Percentiles rank a stretch among this genome's conserved stretches.
phyloP scores from a whole-genome alignment of 1,140 invertebrate genomes.

The Parapsyche elsis region DNA sequence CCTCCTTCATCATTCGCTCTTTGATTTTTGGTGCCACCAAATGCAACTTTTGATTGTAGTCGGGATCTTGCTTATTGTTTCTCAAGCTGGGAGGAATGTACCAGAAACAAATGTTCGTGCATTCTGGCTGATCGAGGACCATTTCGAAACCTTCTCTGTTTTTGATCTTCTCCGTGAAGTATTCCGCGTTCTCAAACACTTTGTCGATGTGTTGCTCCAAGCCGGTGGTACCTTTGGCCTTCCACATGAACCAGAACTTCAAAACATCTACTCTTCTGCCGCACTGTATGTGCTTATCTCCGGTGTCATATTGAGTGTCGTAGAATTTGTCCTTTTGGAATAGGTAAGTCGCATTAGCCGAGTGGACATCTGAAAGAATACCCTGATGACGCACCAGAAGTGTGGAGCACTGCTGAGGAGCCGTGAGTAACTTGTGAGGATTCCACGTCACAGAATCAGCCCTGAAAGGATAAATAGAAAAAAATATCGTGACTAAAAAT shows the following conservation, averaged over 20 bases:
- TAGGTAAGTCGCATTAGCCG: slow-evolving; percentile 85
- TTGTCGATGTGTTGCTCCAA: slow-evolving; percentile 84
- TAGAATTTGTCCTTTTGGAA: slow-evolving; percentile 98
- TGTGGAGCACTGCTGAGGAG: slow-evolving; percentile 90
- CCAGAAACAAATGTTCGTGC: slow-evolving; percentile 96
- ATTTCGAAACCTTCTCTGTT: slow-evolving; percentile 78
- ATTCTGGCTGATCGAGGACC: slow-evolving; percentile 85
- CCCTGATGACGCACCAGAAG: slow-evolving; percentile 80
- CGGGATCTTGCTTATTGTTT: slow-evolving; percentile 68
- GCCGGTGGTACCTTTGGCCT: slow-evolving; percentile 88
- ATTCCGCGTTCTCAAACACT: slow-evolving; percentile 79
- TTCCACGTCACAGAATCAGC: slow-evolving; percentile 96
- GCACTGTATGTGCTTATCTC: slow-evolving; percentile 93
- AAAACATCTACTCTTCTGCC: slow-evolving; percentile 94
- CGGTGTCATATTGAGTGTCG: slow-evolving; percentile 89
- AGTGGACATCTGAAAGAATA: slow-evolving; percentile 73
- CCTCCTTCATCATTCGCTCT: slow-evolving; percentile 93
- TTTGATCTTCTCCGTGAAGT: slow-evolving; percentile 77
- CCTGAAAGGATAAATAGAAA: slow-evolving; percentile 62
- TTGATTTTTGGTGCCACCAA: slow-evolving; percentile 92
- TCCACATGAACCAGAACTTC: slow-evolving; percentile 99
- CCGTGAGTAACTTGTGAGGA: slow-evolving; percentile 90
- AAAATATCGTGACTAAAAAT: too few relatives aligned
- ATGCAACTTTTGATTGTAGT: slow-evolving; percentile 77
- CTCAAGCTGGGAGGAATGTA: slow-evolving; percentile 86